phyloP scores from a whole-genome alignment of 2,113 vertebrate species.

The Carollia perspicillata region DNA sequence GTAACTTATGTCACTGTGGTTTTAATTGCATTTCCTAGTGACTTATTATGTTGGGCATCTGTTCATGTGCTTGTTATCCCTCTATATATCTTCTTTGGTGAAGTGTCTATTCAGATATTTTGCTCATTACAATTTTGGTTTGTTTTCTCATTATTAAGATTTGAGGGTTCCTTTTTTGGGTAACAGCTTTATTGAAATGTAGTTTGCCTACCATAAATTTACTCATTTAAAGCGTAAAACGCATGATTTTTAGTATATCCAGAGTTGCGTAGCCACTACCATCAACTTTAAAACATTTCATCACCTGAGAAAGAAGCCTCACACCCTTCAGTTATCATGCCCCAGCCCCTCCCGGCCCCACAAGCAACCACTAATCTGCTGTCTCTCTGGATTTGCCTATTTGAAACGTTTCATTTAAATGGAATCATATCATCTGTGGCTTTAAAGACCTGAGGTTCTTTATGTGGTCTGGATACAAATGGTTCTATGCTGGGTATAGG shows the following conservation, averaged over 20 bases:
- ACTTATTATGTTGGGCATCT: neutral
- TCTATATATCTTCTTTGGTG: neutral
- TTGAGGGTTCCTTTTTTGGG: neutral
- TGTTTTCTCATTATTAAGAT: neutral
- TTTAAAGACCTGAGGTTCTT: neutral
- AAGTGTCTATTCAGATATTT: neutral
- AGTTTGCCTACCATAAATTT: neutral
- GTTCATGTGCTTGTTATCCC: neutral
- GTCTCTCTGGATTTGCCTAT: neutral
- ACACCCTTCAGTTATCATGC: neutral
- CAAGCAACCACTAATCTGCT: neutral
- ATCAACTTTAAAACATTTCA: neutral
- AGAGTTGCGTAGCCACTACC: neutral
- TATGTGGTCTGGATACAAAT: neutral
- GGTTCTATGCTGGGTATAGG: neutral
- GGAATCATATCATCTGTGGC: neutral
- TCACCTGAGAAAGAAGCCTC: neutral
- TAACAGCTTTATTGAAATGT: neutral
- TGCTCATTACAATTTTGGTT: neutral
- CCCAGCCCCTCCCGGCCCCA: neutral
- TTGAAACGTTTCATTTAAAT: neutral
- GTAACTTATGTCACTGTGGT: neutral
- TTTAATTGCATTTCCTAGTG: slow-evolving; percentile 36
- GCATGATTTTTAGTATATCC: neutral
- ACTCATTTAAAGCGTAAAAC: neutral